These are phyloP conservation scores for Muntiacus reevesi DNA, from an alignment of 2,113 vertebrate species.

Conservation along the genomic window DNA sequence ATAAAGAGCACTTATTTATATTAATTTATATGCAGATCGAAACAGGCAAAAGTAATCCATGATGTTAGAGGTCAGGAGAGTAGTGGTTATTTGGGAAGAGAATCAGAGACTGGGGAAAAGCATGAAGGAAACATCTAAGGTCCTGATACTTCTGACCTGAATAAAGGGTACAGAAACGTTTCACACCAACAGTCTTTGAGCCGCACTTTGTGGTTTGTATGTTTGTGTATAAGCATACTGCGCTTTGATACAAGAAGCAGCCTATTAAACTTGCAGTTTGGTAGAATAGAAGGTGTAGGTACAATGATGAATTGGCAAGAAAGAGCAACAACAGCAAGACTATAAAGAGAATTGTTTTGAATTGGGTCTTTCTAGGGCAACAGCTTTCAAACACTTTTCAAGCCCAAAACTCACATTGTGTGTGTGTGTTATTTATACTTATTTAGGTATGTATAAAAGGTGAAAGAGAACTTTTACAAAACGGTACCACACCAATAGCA, in stretches of 20 bases:
- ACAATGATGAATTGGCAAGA: not conserved
- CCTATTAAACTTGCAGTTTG: not conserved
- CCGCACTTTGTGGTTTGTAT: not conserved
- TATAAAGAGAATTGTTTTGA: not conserved
- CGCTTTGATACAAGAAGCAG: not conserved
- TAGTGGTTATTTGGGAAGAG: not conserved
- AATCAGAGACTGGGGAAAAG: not conserved
- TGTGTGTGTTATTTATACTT: not conserved
- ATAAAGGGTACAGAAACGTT: not conserved
- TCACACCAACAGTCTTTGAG: not conserved
- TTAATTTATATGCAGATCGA: not conserved
- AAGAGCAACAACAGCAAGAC: not conserved
- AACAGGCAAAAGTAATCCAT: not conserved
- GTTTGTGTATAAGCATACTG: not conserved
- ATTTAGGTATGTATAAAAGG: not conserved
- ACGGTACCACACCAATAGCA: not conserved
- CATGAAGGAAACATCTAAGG: not conserved
- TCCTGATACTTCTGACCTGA: not conserved
- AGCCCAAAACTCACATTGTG: not conserved
- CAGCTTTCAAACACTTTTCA: not conserved
- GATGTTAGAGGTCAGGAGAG: not conserved
- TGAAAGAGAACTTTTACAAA: not conserved
- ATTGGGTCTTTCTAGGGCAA: not conserved
- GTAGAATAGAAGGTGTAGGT: not conserved
- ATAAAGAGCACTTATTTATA: not conserved